Conservation (phyloP, 2,888 invertebrate genomes). For the Leptinotarsa juncta region DNA sequence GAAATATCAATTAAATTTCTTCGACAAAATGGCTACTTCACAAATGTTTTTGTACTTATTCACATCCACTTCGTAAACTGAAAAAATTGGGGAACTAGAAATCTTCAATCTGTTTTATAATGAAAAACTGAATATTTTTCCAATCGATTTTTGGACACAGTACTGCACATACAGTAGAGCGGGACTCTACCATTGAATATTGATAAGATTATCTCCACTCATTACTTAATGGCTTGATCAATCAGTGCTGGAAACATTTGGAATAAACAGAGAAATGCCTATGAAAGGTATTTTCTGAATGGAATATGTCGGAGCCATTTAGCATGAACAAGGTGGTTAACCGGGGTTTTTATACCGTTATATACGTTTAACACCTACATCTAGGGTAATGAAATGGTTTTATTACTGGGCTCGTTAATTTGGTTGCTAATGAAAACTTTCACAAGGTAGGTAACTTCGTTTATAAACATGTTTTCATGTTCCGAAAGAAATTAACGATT, state of each 20-base stretch:
- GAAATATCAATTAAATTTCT: too few species aligned
- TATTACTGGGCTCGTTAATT: conserved; percentile 44
- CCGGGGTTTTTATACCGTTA: conserved; percentile 22
- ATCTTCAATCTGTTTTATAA: too few species aligned
- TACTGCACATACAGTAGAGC: fast-evolving
- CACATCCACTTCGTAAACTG: too few species aligned
- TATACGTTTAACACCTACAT: conserved; percentile 25
- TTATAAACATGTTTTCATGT: conserved; percentile 36
- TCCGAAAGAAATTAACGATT: conserved; percentile 1
- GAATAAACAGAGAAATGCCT: not conserved
- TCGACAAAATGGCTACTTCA: too few species aligned
- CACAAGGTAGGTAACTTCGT: conserved; percentile 32
- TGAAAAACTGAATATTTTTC: too few species aligned
- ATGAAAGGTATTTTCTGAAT: not conserved
- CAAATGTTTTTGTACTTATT: too few species aligned
- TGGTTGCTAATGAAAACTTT: conserved; percentile 42
- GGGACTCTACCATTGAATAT: too few species aligned
- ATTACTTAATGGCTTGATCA: not conserved
- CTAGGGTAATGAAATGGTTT: conserved; percentile 39
- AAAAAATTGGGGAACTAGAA: too few species aligned
- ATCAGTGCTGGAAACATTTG: not conserved
- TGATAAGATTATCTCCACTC: not conserved
- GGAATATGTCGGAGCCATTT: not conserved
- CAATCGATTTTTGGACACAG: too few species aligned
- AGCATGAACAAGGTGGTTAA: not conserved